Evolutionary conservation across 23 tunicate species (phyloP).

Genomic region (Oikopleura vanhoeffeni): DNA sequence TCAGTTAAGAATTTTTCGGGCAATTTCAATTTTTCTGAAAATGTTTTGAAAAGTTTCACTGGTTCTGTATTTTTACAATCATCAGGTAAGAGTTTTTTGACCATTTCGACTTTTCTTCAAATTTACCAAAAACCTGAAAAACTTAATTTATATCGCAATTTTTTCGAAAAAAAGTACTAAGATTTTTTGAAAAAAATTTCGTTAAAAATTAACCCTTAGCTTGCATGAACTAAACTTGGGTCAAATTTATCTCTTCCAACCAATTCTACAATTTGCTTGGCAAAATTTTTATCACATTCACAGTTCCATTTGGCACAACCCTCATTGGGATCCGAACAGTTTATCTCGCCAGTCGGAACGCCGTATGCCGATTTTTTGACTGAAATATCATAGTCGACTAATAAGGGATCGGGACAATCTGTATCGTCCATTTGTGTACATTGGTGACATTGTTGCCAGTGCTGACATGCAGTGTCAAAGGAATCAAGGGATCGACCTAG

Average conservation of each 20-base stretch:
- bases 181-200: too few species aligned
- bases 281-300: neutral
- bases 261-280: neutral
- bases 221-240: neutral
- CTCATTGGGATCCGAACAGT: neutral
- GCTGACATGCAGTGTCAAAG: neutral
- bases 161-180: too few species aligned
- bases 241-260: neutral
- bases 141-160: too few species aligned
- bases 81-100: too few species aligned
- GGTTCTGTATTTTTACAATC: too few species aligned
- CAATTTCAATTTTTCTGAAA: too few species aligned
- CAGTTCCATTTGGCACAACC: neutral
- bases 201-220: neutral
- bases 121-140: too few species aligned
- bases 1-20: too few species aligned
- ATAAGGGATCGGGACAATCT: neutral
- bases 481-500: neutral
- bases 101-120: too few species aligned
- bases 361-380: neutral
- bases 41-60: too few species aligned
- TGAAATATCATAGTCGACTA: neutral
- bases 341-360: neutral
- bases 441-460: neutral
- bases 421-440: neutral